Conservation (phyloP, 2,113 vertebrate species). For the Theropithecus gelada region DNA sequence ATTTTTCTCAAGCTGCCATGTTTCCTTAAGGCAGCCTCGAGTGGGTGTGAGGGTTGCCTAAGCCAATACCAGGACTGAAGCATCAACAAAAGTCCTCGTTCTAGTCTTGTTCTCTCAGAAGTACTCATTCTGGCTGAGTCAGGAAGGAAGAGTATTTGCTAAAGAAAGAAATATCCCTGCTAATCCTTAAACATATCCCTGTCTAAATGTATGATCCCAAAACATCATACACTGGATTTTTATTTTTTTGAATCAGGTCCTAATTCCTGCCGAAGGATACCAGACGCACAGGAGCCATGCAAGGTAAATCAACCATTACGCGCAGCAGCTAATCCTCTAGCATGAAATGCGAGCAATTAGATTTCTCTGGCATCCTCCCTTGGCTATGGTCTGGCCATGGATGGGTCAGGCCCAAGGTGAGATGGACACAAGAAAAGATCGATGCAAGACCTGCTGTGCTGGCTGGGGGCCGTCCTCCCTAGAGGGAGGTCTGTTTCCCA, state of each 20-base stretch:
- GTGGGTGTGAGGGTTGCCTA: not conserved
- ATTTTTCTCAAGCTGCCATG: not conserved
- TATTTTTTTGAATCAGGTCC: slow-evolving; percentile 60
- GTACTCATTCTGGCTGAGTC: not conserved
- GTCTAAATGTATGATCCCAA: not conserved
- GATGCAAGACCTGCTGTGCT: accelerated
- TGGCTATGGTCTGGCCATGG: not conserved
- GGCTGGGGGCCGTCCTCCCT: accelerated
- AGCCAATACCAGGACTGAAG: not conserved
- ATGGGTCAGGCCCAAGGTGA: accelerated
- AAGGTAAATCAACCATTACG: slow-evolving; percentile 72
- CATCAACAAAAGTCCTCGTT: accelerated
- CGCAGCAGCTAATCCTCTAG: not conserved
- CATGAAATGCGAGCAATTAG: not conserved
- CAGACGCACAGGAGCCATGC: slow-evolving; percentile 61
- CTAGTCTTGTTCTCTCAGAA: not conserved
- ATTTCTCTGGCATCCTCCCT: not conserved
- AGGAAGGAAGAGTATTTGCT: not conserved
- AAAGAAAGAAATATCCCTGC: not conserved
- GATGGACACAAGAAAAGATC: not conserved
- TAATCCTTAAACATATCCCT: no score
- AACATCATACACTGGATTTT: slow-evolving; percentile 24
- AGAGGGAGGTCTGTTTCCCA: accelerated
- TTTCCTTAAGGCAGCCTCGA: not conserved
- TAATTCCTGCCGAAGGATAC: slow-evolving; percentile 58